Conservation (phyloP, 2,888 invertebrate species). For the Yponomeuta malinellus region DNA sequence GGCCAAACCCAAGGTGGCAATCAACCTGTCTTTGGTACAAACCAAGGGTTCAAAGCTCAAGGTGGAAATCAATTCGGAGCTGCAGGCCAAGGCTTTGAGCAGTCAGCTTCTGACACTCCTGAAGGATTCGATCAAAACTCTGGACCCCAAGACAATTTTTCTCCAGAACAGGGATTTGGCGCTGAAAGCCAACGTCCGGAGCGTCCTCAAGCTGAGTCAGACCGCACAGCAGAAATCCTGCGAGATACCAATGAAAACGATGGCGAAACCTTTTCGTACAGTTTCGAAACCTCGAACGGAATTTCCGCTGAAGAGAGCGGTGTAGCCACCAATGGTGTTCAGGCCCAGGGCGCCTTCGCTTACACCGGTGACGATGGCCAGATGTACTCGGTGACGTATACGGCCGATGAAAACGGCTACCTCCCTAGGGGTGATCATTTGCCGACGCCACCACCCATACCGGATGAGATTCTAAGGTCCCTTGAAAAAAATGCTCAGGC, state of each 20-base stretch:
- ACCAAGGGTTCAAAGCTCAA: not conserved
- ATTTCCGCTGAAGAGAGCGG: conserved; percentile 66
- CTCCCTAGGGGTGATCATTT: conserved; percentile 60
- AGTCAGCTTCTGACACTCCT: not conserved
- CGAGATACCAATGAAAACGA: conserved; percentile 59
- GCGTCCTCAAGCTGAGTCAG: conserved; percentile 53
- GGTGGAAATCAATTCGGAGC: not conserved
- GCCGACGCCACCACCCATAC: conserved; percentile 65
- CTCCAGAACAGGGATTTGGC: conserved; percentile 6
- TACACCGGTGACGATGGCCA: conserved; percentile 67
- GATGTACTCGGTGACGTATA: conserved; percentile 54
- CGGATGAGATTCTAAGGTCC: conserved; percentile 61
- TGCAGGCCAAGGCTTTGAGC: not conserved
- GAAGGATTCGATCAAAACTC: not conserved
- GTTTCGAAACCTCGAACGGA: conserved; percentile 65
- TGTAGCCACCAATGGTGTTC: conserved; percentile 60
- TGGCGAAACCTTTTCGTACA: conserved; percentile 57
- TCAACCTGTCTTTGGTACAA: not conserved
- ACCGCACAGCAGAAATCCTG: conserved; percentile 54
- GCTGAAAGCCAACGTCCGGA: conserved; percentile 35
- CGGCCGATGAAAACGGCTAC: conserved; percentile 67
- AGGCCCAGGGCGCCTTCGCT: conserved; percentile 58
- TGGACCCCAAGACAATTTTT: conserved; percentile 8
- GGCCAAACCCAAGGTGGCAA: not conserved
- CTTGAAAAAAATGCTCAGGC: conserved; percentile 61